Evolutionary conservation across 1,140 invertebrate species (phyloP).

Genomic region (Sinonovacula constricta): DNA sequence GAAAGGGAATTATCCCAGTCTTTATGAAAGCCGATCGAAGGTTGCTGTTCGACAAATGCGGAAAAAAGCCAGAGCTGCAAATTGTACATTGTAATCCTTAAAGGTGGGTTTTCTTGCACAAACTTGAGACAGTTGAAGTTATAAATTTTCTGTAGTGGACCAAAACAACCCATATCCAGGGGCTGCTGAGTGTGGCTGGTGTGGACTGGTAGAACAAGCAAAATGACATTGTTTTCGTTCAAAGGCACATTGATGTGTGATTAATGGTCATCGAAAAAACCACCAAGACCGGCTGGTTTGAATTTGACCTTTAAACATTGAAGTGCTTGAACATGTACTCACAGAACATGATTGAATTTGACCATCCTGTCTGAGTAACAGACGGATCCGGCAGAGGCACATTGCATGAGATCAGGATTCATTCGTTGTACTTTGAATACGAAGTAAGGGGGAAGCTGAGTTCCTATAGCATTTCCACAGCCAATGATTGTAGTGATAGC

Average conservation of each 20-base stretch:
- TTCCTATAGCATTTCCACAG: slow-evolving; percentile 41
- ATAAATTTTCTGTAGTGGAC: slow-evolving; percentile 27
- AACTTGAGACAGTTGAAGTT: slow-evolving; percentile 21
- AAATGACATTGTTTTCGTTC: slow-evolving; percentile 13
- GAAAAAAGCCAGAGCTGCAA: slow-evolving; percentile 15
- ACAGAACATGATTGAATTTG: slow-evolving; percentile 16
- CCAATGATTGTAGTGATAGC: slow-evolving; percentile 20
- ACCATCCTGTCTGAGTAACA: slow-evolving; percentile 31
- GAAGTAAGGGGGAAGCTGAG: slow-evolving; percentile 32
- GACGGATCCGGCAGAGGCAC: too few species aligned
- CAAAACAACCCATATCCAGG: slow-evolving; percentile 32
- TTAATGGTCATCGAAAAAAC: too few species aligned
- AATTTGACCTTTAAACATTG: slow-evolving; percentile 24
- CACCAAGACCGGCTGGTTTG: slow-evolving; percentile 12
- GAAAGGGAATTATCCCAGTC: too few species aligned
- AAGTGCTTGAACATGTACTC: slow-evolving; percentile 6
- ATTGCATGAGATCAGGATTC: slow-evolving; percentile 24
- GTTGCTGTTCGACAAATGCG: too few species aligned
- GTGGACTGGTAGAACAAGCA: slow-evolving; percentile 41
- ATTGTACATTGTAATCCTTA: slow-evolving; percentile 30
- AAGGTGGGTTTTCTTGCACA: slow-evolving; percentile 19
- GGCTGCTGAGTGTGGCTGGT: slow-evolving; percentile 36
- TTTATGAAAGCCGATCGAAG: too few species aligned
- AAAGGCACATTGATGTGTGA: slow-evolving; percentile 29
- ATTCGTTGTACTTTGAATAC: slow-evolving; percentile 20